Evolutionary conservation across 2,797 vertebrate genomes (phyloP), one percentile per base, ranked within the genome.

Genomic region (Coluber constrictor): DNA sequence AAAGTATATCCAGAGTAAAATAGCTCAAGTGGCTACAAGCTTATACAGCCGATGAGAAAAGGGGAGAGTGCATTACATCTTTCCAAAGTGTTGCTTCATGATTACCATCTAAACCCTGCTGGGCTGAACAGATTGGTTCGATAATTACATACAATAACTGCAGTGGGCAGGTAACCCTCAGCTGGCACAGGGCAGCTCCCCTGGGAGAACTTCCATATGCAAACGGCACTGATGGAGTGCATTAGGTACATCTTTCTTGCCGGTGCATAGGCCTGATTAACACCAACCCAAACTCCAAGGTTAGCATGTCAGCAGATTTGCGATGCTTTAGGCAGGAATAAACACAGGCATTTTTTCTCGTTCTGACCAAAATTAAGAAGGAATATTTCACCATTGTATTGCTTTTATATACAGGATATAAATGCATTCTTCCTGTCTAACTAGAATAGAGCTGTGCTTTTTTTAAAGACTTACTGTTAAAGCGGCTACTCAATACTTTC

Each of bases 71-170:
- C 97, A 97, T 97, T 97, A 96, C 97, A 96, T 97, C 97, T 97
- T 98, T 98, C 98, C 98, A 97, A 98, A 99, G 98, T 98, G 98
- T 98, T 98, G 98, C 98, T 98, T 98, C 98, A 97, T 98, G 98
- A 99, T 99, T 98, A 98, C 98, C 97, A 98, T 98, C 98, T 98
- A 97, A 98, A 98, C 97, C 98, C 98, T 96, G 98, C 99, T 99
- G 98, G 98, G 98, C 98, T 98, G 98, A 99, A 99, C 99, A 99
- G 98, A 99, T 99, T 99, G 99, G 98, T 95, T 98, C 97, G 98
- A 99, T 99, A 99, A 99, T 99, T 99, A 99, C 98, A 98, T 98
- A 99, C 98, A 99, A 98, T 98, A 99, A 98, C 98, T 97, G 98
- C 98, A 97, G 98, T 97, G 98, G 98, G 98, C 98, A 98, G 98